Percentiles rank a stretch among this genome's conserved stretches.
These are phyloP conservation scores for Nestor notabilis DNA, from an alignment of 2,113 vertebrate species.

Conservation along the genomic window DNA sequence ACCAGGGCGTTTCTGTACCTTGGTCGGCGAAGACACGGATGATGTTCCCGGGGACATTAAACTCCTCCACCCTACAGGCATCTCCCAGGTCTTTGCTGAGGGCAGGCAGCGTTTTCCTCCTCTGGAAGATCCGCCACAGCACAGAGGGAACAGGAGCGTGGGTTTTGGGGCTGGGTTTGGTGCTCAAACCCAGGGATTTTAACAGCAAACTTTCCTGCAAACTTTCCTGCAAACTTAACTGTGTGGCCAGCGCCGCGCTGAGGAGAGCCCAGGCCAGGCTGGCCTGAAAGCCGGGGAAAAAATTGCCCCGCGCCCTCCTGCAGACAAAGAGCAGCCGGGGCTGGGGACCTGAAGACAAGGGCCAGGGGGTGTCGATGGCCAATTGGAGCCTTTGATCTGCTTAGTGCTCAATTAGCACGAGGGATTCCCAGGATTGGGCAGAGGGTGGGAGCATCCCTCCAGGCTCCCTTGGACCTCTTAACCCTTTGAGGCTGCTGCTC, in stretches of 20 bases:
- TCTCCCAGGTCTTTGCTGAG: neutral
- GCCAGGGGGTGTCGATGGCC: neutral
- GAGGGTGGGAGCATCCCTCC: neutral
- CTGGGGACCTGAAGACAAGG: neutral
- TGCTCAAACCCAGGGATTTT: conserved; percentile 77
- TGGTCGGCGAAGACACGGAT: conserved; percentile 85
- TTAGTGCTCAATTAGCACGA: neutral
- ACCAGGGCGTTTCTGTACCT: conserved; percentile 70
- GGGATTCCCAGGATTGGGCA: neutral
- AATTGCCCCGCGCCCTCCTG: neutral
- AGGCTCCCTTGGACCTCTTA: neutral
- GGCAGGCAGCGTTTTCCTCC: neutral
- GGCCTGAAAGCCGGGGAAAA: neutral
- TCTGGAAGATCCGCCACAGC: conserved; percentile 87
- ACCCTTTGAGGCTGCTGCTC: conserved; percentile 5
- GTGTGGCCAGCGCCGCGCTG: fast-evolving
- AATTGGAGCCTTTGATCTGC: conserved; percentile 25
- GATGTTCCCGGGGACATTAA: conserved; percentile 89
- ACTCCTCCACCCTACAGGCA: conserved; percentile 84
- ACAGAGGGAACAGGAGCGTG: conserved; percentile 74
- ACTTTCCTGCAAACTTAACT: conserved; percentile 27
- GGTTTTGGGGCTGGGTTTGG: conserved; percentile 55
- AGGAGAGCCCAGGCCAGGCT: neutral
- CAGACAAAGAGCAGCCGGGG: neutral
- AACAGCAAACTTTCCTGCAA: conserved; percentile 71